Evolutionary conservation across 2,113 vertebrate species (phyloP), one percentile per base, ranked within the genome.

Genomic region (Scalopus aquaticus): DNA sequence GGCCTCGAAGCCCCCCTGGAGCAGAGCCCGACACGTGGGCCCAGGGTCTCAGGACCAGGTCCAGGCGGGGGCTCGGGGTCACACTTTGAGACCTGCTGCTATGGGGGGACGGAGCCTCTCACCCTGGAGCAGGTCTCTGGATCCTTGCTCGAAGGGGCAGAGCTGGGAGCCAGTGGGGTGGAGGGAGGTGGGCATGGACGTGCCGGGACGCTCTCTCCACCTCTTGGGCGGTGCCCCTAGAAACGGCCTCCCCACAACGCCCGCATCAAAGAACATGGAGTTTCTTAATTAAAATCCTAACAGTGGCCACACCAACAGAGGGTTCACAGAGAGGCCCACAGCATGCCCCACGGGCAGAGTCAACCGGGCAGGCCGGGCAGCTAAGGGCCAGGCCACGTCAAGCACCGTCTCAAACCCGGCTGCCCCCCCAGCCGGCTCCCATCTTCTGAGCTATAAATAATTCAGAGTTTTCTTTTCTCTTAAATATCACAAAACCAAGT

Each of bases 401-500:
- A 37, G 88, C 60, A 65, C 94, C 2, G 3, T 54, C 90, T 81
- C 46, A 92, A 76, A 90, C 46, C 35, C 13, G 32, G 96, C 70
- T 88, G 42, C 37, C 88, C 97, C 94, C 89, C 96, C 91, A 85
- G 83, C 90, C 93, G 13, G 10, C 86, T 97, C 97, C 98, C 92
- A 97, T 97, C 96, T 97, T 96, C 94, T 37, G 32, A 3, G 11
- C 62, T 95, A 98, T 98, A 97, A 98, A 98, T 98, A 97, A 98
- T 98, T 98, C 96, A 98, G 94, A 82, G 67, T 46, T 94, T 92
- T 93, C 74, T 85, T 95, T 97, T 94, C 95, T 97, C 97, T 97
- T 98, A 98, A 98, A 98, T 98, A 98, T 97, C 93, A 97, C 92
- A 96, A 96, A 98, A 97, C 97, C 93, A 97, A 98, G 87, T 70